Evolutionary conservation across 2,888 invertebrate genomes (phyloP).

Genomic region (Ectobius pallidus): DNA sequence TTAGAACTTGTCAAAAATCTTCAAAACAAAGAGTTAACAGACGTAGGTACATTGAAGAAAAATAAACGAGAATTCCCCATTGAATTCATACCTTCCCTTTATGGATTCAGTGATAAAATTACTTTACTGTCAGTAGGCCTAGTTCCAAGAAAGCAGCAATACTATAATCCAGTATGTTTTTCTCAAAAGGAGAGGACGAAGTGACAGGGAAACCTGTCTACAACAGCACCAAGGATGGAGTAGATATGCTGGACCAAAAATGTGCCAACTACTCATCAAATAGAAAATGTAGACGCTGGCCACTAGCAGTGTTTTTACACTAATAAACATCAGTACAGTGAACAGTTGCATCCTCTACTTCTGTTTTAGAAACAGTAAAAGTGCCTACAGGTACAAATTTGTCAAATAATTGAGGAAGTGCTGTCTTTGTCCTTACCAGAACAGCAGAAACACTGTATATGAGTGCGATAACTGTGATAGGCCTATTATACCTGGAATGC

Average conservation of each 20-base stretch:
- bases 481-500: no score
- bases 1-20: background rate
- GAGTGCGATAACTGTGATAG: no score
- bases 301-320: background rate
- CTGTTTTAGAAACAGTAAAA: no score
- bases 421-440: no score
- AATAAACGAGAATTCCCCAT: background rate
- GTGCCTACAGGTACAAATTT: no score
- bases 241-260: background rate
- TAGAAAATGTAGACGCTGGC: background rate
- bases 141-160: background rate
- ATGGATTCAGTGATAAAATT: background rate
- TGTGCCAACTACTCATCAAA: background rate
- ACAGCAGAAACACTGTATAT: no score
- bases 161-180: background rate
- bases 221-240: no score
- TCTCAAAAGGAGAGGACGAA: background rate
- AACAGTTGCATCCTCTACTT: no score
- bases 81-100: background rate
- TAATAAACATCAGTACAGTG: no score
- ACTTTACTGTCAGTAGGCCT: background rate
- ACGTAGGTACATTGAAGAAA: background rate
- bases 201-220: background rate
- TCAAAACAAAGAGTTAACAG: background rate
- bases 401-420: no score